These are phyloP conservation scores for Neopipo cinnamomea DNA, from an alignment of 2,113 vertebrate genomes.

Conservation along the genomic window DNA sequence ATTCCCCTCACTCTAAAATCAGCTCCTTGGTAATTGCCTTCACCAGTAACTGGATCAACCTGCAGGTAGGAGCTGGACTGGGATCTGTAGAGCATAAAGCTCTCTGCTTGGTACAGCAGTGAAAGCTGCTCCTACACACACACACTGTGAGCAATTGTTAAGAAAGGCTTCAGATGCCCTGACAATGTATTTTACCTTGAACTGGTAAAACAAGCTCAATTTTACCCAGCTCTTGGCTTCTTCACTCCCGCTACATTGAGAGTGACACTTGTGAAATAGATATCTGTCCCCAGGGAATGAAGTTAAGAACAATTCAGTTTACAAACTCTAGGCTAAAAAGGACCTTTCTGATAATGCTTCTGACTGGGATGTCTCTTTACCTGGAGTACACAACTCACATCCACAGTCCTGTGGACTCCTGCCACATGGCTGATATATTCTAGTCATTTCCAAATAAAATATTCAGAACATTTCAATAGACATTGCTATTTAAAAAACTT, in stretches of 20 bases:
- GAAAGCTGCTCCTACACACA: neutral
- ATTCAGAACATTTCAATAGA: conserved; percentile 51
- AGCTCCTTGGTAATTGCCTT: neutral
- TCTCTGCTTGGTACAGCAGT: neutral
- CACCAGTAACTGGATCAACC: neutral
- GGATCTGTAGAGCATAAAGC: neutral
- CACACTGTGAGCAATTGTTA: neutral
- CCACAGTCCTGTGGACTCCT: neutral
- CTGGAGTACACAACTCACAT: neutral
- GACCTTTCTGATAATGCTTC: neutral
- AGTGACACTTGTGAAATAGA: conserved; percentile 14
- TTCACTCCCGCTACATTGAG: neutral
- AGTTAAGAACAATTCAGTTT: conserved; percentile 4
- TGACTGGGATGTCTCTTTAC: neutral
- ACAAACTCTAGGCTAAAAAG: conserved; percentile 10
- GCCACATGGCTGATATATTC: neutral
- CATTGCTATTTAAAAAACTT: conserved; percentile 50
- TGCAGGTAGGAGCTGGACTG: neutral
- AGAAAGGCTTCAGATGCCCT: neutral
- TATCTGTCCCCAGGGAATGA: neutral
- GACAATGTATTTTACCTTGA: neutral
- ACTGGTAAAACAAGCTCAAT: neutral
- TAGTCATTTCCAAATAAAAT: conserved; percentile 36
- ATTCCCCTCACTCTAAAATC: neutral
- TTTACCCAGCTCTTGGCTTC: conserved; percentile 8